Conservation (phyloP, 2,888 invertebrate genomes). For the Acronicta aceris region DNA sequence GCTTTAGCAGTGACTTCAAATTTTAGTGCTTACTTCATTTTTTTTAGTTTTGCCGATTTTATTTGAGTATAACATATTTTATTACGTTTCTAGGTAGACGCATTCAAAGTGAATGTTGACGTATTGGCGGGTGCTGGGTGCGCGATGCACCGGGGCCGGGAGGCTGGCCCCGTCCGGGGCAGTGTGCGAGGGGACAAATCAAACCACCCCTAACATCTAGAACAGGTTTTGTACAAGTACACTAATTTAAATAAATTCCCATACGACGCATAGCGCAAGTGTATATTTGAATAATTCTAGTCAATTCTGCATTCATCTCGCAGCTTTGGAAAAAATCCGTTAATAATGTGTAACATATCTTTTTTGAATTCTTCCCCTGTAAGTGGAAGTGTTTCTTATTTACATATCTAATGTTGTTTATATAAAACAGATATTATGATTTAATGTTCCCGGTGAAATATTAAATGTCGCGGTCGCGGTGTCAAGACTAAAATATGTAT, state of each 20-base stretch:
- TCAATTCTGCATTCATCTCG: constrained; percentile 55
- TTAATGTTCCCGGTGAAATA: not conserved
- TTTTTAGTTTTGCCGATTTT: too few species aligned
- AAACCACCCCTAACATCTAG: constrained; percentile 59
- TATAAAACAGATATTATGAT: constrained; percentile 1
- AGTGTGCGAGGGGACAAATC: constrained; percentile 55
- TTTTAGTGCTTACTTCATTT: constrained; percentile 30
- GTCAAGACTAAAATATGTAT: not conserved
- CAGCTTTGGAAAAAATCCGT: constrained; percentile 54
- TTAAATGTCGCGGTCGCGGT: not conserved
- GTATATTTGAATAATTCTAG: constrained; percentile 56
- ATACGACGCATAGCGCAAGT: constrained; percentile 58
- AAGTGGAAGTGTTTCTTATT: constrained; percentile 42
- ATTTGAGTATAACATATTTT: too few species aligned
- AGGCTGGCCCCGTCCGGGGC: constrained; percentile 49
- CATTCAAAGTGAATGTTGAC: constrained; percentile 2
- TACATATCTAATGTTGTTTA: constrained; percentile 40
- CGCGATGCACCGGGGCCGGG: constrained; percentile 42
- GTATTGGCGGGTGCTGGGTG: constrained; percentile 43
- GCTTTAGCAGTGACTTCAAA: constrained; percentile 34
- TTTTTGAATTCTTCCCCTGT: constrained; percentile 21
- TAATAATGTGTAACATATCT: constrained; percentile 55
- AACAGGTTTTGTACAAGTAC: constrained; percentile 82
- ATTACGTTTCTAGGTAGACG: too few species aligned
- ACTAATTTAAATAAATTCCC: constrained; percentile 83